Evolutionary conservation across 2,113 vertebrate genomes (phyloP), one percentile per base, ranked within the genome.

Genomic region (Isurus oxyrinchus): DNA sequence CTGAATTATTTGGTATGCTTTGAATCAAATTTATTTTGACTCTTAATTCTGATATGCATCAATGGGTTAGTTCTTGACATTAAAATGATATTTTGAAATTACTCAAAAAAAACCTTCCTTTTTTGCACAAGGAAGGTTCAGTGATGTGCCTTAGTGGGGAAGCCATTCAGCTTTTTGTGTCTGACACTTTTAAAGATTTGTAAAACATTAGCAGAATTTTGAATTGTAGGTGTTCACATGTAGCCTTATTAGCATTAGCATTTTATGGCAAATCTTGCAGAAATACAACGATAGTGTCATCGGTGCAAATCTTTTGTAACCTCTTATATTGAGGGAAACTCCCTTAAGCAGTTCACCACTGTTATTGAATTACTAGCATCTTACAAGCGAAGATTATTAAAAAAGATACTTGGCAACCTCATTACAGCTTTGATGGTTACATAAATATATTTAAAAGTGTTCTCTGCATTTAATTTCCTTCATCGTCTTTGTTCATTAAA

Each of bases 331-430:
- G 16, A 88, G 88, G 88, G 27, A 35, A 91, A 61, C 3, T 59
- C 55, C 55, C 27, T 61, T 91, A 16, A n/a, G 35, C 81, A 44
- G 81, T 84, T 44, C n/a, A 84, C 13, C 27, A 91, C 35, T 61
- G 1, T 63, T 63, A 63, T 40, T 93, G 59, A 63, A 40, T 63
- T 93, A 63, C 57, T 8, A 63, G 0, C 16, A 93, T 93, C n/a
- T 93, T n/a, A 93, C 16, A 63, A 61, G 35, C 40, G 57, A 93
- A 93, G 90, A 93, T 93, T 16, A 93, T 63, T 93, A 40, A 93
- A 90, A 90, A 25, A 63, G 7, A 91, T 5, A 59, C 16, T 84
- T 59, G 55, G 31, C 88, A 57, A 61, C 55, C 31, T 35, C 35
- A 93, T 8, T 93, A 57, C 57, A 63, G 59, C 16, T 63, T 93